A percentile compares a stretch with the other conserved stretches of the same genome.
These are phyloP conservation scores for Chloroclystis v-ata DNA, from an alignment of 2,888 invertebrate species.

Conservation along the genomic window DNA sequence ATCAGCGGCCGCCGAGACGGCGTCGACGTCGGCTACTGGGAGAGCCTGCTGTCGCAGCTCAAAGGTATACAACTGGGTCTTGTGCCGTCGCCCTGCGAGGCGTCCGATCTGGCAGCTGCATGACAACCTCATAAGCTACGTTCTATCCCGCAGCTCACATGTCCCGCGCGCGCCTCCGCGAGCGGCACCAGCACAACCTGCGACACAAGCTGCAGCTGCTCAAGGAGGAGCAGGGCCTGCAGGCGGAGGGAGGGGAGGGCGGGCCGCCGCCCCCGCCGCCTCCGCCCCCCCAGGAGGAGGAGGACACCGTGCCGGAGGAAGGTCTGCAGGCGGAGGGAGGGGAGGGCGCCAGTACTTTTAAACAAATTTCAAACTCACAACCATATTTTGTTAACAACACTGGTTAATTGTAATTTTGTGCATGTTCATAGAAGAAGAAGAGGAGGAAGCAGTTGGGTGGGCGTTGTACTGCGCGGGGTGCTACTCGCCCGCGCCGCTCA, in stretches of 20 bases:
- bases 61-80: slow-evolving; percentile 59
- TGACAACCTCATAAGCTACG: too few species aligned
- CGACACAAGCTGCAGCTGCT: slow-evolving; percentile 91
- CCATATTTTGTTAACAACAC: too few species aligned
- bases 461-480: slow-evolving; percentile 84
- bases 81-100: too few species aligned
- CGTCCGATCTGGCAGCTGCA: too few species aligned
- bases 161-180: slow-evolving; percentile 93
- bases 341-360: slow-evolving; percentile 6
- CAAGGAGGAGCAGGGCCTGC: slow-evolving; percentile 87
- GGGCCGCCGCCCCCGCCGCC: slow-evolving; percentile 2
- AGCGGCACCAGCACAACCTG: slow-evolving; percentile 94
- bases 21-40: slow-evolving; percentile 98
- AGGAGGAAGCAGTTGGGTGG: slow-evolving; percentile 35
- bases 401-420: too few species aligned
- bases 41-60: slow-evolving; percentile 94
- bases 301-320: slow-evolving; percentile 75
- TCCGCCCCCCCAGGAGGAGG: slow-evolving; percentile 7
- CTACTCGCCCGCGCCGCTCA: slow-evolving; percentile 88
- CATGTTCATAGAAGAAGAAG: slow-evolving; percentile 12
- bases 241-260: slow-evolving; percentile 13
- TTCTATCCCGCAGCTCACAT: slow-evolving; percentile 83
- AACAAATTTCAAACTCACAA: too few species aligned
- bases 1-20: slow-evolving; percentile 91
- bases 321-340: slow-evolving; percentile 49